Base-by-base conservation (phyloP, 2,888 invertebrate species). In the Trissoscelio sp. region DNA sequence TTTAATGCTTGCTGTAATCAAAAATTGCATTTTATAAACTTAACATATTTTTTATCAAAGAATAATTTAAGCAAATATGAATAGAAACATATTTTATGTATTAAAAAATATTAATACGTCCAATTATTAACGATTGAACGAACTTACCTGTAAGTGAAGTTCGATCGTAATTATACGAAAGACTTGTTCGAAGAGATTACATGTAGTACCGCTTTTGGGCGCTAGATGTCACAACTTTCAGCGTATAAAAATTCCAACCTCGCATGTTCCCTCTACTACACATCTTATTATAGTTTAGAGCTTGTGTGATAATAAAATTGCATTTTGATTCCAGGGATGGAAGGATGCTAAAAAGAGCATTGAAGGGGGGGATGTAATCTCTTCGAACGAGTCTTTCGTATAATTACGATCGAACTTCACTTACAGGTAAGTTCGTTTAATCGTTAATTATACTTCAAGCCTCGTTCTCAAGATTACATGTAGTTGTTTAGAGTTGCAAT, bases 401-500 rank as follows among this genome's bases (percentile, higher is more conserved):
- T 67, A 51, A 66, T 66, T 37, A 55, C 55, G 55, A 55, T 55
- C 55, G 31, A 55, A 55, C 34, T 55, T 55, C 55, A 55, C 55
- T 55, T 55, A 55, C 55, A 55, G 55, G 55, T 55, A 55, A 55
- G 55, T 55, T 57, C 37, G 20, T 57, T 37, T 66, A 51, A 66
- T 66, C 66, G 51, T 66, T 11, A 66, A 57, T 66, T 66, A 66
- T 66, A 66, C 24, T 20, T 51, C 24, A 51, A 12, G 22, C 18
- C 66, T 67, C 67, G 55, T 67, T 53, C 53, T 53, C 66, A 31
- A 37, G 66, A 67, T 53, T 67, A 53, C 66, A 70, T 39, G 72
- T 73, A 73, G 72, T 73, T 73, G 51, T 73, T 73, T 31, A 73
- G 72, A 73, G 72, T 22, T 62, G 12, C 62, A 60, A 73, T 73